Conservation (phyloP, 2,888 invertebrate species). For the Colostygia pectinataria region DNA sequence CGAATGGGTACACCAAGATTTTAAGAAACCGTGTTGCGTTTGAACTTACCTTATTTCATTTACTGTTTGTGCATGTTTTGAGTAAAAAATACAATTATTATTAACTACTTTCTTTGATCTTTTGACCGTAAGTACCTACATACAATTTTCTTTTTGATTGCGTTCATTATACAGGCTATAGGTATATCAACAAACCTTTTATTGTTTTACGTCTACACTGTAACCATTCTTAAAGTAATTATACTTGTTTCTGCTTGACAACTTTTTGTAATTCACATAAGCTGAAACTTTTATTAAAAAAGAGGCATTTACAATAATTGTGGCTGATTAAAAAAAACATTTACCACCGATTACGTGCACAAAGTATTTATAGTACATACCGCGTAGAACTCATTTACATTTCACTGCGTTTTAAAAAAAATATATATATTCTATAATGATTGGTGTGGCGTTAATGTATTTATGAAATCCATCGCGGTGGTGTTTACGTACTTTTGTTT, state of each 20-base stretch:
- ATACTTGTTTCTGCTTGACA: too few relatives aligned
- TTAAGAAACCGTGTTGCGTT: conserved; percentile 30
- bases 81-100: conserved; percentile 16
- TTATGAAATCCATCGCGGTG: conserved; percentile 5
- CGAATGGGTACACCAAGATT: conserved; percentile 26
- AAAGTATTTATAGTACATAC: background rate
- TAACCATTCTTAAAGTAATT: too few relatives aligned
- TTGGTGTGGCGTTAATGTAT: conserved; percentile 4
- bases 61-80: conserved; percentile 41
- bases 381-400: background rate
- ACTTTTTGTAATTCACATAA: too few relatives aligned
- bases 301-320: too few relatives aligned
- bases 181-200: too few relatives aligned
- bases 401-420: background rate
- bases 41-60: conserved; percentile 33
- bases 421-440: too few relatives aligned
- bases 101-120: conserved; percentile 8
- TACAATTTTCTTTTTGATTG: conserved; percentile 6
- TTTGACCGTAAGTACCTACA: too few relatives aligned
- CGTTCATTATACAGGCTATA: conserved; percentile 14
- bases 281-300: too few relatives aligned
- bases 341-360: too few relatives aligned
- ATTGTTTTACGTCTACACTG: too few relatives aligned
- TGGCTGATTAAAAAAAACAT: too few relatives aligned
- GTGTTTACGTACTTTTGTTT: conserved; percentile 22